Evolutionary conservation across 2,113 vertebrate genomes (phyloP), one percentile per base, ranked within the genome.

Genomic region (Indicator indicator): DNA sequence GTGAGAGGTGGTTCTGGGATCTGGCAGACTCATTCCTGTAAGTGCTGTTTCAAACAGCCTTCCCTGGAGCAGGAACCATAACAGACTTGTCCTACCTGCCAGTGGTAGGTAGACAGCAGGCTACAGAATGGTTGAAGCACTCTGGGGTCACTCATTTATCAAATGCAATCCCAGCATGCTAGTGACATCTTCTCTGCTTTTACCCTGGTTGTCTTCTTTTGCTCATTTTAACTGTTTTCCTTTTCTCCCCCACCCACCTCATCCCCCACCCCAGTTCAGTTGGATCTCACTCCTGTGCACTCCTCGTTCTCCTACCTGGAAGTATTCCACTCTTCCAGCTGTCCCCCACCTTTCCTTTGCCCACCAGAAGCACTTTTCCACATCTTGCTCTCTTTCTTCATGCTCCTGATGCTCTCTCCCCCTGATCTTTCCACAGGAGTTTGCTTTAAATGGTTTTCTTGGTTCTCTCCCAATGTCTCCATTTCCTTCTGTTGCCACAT

Each of bases 271-370:
- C 20, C 30, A 50, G 36, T 20, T 74, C 74, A 63, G 36, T 16
- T 42, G 15, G 19, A 33, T 58, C 19, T 91, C 26, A n/a, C 23
- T 89, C 68, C 11, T 50, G 23, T 28, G 38, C 52, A 72, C 44
- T 70, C 60, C 32, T 73, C 59, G 32, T 76, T 73, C 70, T 93
- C 95, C 67, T 96, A 96, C 95, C 96, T 97, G 92, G 95, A 69
- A 36, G 90, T 82, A 75, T 87, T 95, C 95, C 95, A 96, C 24
- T 97, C 94, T 82, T 97, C 94, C 86, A 95, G 89, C 48, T 96
- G 94, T 86, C 62, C 95, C 77, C 94, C 95, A 92, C 88, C 92
- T 95, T 96, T 96, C 59, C 86, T 96, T 86, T 92, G 96, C 44
- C 94, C 95, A 64, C 80, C 88, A 92, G 96, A 78, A 48, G 86